Percentiles rank a stretch among this genome's conserved stretches.
Conservation (phyloP, 2,888 invertebrate species). For the Epinotia ramella region DNA sequence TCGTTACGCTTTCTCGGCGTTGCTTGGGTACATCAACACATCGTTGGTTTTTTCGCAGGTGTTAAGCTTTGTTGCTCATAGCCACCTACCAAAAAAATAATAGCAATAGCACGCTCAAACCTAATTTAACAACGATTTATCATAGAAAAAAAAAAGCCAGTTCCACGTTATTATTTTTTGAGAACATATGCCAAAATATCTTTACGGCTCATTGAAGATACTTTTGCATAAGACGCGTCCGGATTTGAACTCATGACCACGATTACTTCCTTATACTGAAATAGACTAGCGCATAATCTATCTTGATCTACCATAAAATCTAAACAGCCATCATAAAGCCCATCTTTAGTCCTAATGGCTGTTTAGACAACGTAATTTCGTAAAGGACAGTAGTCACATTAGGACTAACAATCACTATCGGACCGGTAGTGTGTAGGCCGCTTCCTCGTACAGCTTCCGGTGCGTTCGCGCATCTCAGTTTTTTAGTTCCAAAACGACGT, state of each 20-base stretch:
- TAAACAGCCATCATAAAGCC: constrained; percentile 12
- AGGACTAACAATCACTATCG: constrained; percentile 16
- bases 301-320: constrained; percentile 16
- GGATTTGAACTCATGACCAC: background rate
- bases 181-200: no score
- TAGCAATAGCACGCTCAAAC: no score
- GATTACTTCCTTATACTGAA: background rate
- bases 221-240: background rate
- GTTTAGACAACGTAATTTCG: constrained; percentile 22
- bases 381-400: constrained; percentile 17
- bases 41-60: background rate
- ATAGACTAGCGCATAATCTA: background rate
- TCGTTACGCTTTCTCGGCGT: background rate
- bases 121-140: no score
- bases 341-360: constrained; percentile 18
- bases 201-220: no score
- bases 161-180: no score
- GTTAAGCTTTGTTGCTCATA: background rate
- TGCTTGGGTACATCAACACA: background rate
- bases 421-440: constrained; percentile 26
- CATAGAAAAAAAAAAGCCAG: no score
- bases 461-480: background rate
- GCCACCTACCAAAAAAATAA: background rate
- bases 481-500: background rate
- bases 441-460: constrained; percentile 16